phyloP scores from a whole-genome alignment of 2,113 vertebrate genomes.

The Aldabrachelys gigantea region DNA sequence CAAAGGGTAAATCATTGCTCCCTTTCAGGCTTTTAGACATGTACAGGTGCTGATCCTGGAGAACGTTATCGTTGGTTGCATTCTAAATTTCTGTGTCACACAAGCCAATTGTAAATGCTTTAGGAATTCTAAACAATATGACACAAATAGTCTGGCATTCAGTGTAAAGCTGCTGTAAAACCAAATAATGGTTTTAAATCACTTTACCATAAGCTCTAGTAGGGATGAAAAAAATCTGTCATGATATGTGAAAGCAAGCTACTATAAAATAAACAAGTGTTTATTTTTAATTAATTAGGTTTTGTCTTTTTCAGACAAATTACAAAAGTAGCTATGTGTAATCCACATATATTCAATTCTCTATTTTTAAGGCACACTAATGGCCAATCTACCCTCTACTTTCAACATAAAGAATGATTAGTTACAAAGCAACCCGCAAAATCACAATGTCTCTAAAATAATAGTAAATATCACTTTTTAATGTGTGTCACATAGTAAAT shows the following conservation, averaged over 20 bases:
- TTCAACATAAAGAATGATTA: slow-evolving; percentile 66
- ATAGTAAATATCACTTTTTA: slow-evolving; percentile 66
- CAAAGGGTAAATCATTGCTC: not conserved
- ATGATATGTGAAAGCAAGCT: not conserved
- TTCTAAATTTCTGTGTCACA: not conserved
- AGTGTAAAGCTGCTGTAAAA: not conserved
- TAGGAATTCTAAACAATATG: not conserved
- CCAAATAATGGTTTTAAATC: not conserved
- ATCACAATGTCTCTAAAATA: slow-evolving; percentile 64
- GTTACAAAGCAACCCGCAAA: slow-evolving; percentile 59
- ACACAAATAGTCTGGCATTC: accelerated
- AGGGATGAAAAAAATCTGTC: not conserved
- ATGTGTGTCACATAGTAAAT: slow-evolving; percentile 54
- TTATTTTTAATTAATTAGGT: not conserved
- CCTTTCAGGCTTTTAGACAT: not conserved
- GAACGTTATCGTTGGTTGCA: not conserved
- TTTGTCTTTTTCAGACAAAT: not conserved
- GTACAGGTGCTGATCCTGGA: not conserved
- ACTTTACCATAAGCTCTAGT: not conserved
- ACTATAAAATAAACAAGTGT: not conserved
- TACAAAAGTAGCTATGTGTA: not conserved
- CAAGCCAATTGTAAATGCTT: not conserved
- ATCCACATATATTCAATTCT: slow-evolving; percentile 33
- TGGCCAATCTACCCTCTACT: slow-evolving; percentile 38
- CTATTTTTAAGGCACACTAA: slow-evolving; percentile 56